A percentile compares a stretch with the other conserved stretches of the same genome.
Conservation (phyloP, 2,888 invertebrate species). For the Euphydryas editha region DNA sequence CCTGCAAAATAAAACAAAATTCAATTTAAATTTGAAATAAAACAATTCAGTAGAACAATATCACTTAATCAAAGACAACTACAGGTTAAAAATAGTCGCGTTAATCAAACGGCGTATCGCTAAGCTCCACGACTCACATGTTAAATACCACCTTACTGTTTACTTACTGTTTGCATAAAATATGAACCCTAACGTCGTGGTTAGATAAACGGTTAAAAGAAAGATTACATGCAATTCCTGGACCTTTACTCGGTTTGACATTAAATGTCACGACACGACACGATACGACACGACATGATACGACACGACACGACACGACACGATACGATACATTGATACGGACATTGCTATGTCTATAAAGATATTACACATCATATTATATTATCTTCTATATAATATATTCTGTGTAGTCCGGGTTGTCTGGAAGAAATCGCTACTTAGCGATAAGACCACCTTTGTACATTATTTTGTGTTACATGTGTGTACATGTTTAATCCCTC, state of each 20-base stretch:
- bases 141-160: not conserved
- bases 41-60: not conserved
- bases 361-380: too few species aligned
- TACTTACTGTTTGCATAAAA: constrained; percentile 3
- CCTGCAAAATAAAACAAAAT: not conserved
- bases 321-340: too few species aligned
- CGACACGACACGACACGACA: too few species aligned
- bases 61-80: constrained; percentile 2
- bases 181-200: not conserved
- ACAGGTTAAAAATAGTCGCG: not conserved
- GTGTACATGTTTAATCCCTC: too few species aligned
- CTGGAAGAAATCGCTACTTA: too few species aligned
- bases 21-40: not conserved
- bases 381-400: too few species aligned
- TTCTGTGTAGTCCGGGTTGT: too few species aligned
- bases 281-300: too few species aligned
- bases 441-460: too few species aligned
- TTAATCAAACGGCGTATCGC: constrained; percentile 5
- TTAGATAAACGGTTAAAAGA: not conserved
- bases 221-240: not conserved
- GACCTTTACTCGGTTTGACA: not conserved
- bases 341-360: too few species aligned
- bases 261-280: too few species aligned
- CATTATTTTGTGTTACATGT: too few species aligned
- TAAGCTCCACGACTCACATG: not conserved